Evolutionary conservation across 2,888 invertebrate species (phyloP).

Genomic region (Acholoe squamosa): DNA sequence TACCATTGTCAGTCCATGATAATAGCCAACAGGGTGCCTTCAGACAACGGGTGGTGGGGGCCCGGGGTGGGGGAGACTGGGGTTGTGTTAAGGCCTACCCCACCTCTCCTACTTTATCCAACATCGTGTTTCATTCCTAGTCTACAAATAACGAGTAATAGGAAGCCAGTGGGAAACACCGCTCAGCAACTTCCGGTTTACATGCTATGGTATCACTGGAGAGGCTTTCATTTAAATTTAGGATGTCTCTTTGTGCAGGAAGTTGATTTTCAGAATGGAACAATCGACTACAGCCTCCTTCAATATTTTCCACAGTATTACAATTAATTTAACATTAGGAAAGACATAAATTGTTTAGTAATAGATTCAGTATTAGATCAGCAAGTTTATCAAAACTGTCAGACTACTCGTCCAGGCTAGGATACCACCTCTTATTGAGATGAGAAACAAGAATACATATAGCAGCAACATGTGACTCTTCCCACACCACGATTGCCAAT

Average conservation of each 20-base stretch:
- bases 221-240: too few relatives aligned
- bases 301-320: too few relatives aligned
- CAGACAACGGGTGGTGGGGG: conserved; percentile 24
- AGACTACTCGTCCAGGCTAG: too few relatives aligned
- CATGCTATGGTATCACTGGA: neutral
- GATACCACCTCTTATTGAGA: neutral
- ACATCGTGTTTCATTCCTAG: neutral
- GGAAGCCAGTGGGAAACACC: conserved; percentile 6
- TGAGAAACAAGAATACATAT: too few relatives aligned
- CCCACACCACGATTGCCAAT: neutral
- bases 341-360: too few relatives aligned
- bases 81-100: neutral
- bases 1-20: conserved; percentile 55
- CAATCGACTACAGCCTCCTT: too few relatives aligned
- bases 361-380: too few relatives aligned
- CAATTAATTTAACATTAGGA: too few relatives aligned
- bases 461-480: conserved; percentile 39
- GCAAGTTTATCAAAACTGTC: too few relatives aligned
- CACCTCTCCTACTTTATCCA: neutral
- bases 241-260: too few relatives aligned
- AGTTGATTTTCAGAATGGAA: too few relatives aligned
- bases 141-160: conserved; percentile 41
- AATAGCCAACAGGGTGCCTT: conserved; percentile 25
- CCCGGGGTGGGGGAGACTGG: neutral
- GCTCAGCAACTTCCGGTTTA: neutral